These are phyloP conservation scores for Oreochromis aureus DNA, from an alignment of 2,113 vertebrate species.

Conservation along the genomic window DNA sequence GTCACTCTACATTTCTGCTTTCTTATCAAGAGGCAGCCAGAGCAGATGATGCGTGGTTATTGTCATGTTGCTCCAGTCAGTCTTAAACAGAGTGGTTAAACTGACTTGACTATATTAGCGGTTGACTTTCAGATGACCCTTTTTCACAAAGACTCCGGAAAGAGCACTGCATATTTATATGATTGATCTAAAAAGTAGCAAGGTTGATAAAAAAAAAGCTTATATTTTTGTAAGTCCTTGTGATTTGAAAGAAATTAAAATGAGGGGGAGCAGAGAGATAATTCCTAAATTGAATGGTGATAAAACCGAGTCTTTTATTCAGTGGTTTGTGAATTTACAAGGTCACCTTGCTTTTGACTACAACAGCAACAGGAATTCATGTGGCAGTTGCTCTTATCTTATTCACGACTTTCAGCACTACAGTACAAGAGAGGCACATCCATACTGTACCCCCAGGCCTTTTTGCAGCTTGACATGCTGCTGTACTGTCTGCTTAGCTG, in stretches of 20 bases:
- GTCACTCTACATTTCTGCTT: background rate
- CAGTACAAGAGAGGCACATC: conserved; percentile 11
- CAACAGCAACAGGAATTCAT: conserved; percentile 13
- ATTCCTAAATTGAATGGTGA: conserved; percentile 22
- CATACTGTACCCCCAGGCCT: background rate
- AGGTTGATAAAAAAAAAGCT: background rate
- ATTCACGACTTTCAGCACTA: background rate
- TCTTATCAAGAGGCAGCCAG: background rate
- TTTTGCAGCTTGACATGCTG: conserved; percentile 8
- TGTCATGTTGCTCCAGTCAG: conserved; percentile 15
- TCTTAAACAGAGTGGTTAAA: conserved; percentile 8
- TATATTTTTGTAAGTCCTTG: background rate
- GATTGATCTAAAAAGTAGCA: background rate
- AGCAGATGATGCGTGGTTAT: background rate
- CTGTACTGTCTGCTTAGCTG: background rate
- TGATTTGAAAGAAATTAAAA: conserved; percentile 26
- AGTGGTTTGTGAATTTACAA: conserved; percentile 30
- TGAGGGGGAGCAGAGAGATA: conserved; percentile 22
- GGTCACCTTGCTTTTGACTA: conserved; percentile 40
- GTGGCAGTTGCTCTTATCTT: background rate
- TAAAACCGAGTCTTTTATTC: conserved; percentile 25
- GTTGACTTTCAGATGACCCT: conserved; percentile 16
- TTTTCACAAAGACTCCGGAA: background rate
- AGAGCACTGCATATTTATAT: background rate
- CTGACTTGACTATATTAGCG: conserved; percentile 10